phyloP scores from a whole-genome alignment of 37 sponge, comb jelly and placozoan species.

The Eunapius fragilis region DNA sequence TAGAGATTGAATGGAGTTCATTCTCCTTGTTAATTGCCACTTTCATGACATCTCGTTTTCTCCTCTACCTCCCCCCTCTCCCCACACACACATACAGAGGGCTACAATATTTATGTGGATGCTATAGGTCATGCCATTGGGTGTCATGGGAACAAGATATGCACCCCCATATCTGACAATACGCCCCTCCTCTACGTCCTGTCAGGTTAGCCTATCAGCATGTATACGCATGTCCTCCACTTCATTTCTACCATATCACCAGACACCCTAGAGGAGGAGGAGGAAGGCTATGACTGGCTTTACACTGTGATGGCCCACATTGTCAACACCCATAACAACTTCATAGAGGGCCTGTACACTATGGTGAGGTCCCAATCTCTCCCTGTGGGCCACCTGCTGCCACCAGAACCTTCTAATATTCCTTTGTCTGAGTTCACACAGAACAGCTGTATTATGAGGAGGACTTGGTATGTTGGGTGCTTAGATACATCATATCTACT shows the following conservation, averaged over 20 bases:
- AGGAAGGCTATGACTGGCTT: too few relatives aligned
- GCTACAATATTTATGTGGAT: constrained; percentile 4
- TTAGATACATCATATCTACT: background rate
- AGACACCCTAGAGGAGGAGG: constrained; percentile 38
- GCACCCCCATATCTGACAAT: constrained; percentile 53
- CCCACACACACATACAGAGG: background rate
- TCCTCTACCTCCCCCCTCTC: background rate
- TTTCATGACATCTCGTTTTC: too few relatives aligned
- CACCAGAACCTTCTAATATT: constrained; percentile 41
- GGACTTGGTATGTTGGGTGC: too few relatives aligned
- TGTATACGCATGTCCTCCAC: background rate
- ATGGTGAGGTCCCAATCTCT: too few relatives aligned
- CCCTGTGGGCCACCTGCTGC: constrained; percentile 62
- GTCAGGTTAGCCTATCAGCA: constrained; percentile 37
- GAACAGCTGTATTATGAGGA: constrained; percentile 34
- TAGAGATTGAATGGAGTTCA: background rate
- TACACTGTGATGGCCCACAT: too few relatives aligned
- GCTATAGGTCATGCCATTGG: constrained; percentile 88
- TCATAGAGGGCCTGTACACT: too few relatives aligned
- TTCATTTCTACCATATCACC: background rate
- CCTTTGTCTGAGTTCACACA: constrained; percentile 29
- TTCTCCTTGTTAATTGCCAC: background rate
- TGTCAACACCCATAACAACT: too few relatives aligned
- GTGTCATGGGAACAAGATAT: constrained; percentile 80
- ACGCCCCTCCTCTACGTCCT: constrained; percentile 74